Evolutionary conservation across 2,888 invertebrate species (phyloP).

Genomic region (Luffia ferchaultella): DNA sequence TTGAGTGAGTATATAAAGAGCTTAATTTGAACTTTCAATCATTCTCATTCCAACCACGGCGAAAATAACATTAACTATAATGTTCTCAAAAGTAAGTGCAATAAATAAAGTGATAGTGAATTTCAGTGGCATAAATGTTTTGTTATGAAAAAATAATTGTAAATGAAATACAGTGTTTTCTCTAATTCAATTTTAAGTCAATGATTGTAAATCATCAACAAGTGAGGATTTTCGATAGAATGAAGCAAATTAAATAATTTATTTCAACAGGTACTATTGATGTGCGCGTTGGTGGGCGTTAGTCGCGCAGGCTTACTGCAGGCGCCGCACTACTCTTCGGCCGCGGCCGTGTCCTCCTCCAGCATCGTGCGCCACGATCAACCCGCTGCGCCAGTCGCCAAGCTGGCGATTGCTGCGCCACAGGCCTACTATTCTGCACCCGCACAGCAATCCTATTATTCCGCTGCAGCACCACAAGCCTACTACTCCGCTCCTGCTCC

Average conservation of each 20-base stretch:
- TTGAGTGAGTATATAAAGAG: neutral
- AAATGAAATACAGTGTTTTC: neutral
- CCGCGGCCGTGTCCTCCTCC: conserved; percentile 37
- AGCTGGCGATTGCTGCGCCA: conserved; percentile 14
- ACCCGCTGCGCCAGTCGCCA: conserved; percentile 15
- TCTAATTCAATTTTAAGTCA: no score
- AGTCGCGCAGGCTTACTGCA: conserved; percentile 37
- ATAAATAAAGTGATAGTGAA: conserved; percentile 18
- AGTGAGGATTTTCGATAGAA: neutral
- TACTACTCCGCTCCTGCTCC: conserved; percentile 16
- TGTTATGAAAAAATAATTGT: no score
- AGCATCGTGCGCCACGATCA: conserved; percentile 43
- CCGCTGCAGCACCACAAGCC: conserved; percentile 20
- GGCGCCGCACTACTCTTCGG: conserved; percentile 34
- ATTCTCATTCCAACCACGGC: neutral
- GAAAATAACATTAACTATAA: conserved; percentile 9
- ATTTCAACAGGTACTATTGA: conserved; percentile 27
- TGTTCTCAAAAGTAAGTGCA: conserved; percentile 22
- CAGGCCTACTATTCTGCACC: conserved; percentile 22
- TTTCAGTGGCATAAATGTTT: neutral
- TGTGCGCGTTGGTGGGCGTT: conserved; percentile 35
- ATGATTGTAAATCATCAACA: neutral
- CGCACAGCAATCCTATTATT: conserved; percentile 19
- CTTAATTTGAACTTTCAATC: neutral
- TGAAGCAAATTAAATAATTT: neutral